A percentile compares a stretch with the other conserved stretches of the same genome.
Conservation (phyloP, 1,140 invertebrate species). For the Lerema accius region DNA sequence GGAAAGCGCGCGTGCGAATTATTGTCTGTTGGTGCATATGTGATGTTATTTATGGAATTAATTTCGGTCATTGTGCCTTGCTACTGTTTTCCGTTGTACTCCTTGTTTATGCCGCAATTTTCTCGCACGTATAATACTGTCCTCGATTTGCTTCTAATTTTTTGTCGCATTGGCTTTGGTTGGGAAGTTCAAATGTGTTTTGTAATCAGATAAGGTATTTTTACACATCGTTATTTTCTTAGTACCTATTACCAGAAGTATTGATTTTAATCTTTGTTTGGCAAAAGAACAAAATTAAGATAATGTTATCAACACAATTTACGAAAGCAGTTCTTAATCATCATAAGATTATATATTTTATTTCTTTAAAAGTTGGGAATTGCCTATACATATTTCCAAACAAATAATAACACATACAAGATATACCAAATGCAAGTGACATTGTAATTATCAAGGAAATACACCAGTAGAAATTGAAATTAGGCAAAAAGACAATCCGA, state of each 20-base stretch:
- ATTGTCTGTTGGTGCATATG: conserved; percentile 77
- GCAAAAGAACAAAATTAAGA: too few species aligned
- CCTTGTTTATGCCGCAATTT: conserved; percentile 62
- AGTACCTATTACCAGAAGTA: too few species aligned
- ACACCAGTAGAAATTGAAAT: too few species aligned
- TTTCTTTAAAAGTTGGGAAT: too few species aligned
- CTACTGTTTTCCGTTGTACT: conserved; percentile 60
- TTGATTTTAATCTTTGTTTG: too few species aligned
- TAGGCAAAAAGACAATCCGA: conserved; percentile 13
- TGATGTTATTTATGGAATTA: conserved; percentile 80
- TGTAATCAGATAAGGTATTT: conserved; percentile 7
- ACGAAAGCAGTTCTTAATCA: too few species aligned
- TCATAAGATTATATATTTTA: too few species aligned
- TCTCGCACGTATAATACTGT: conserved; percentile 36
- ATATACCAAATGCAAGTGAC: neutral
- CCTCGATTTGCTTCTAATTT: conserved; percentile 10
- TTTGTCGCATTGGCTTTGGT: conserved; percentile 25
- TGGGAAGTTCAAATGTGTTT: conserved; percentile 16
- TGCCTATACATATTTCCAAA: too few species aligned
- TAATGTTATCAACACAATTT: too few species aligned
- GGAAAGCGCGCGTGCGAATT: conserved; percentile 76
- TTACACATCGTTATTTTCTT: neutral
- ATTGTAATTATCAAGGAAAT: too few species aligned
- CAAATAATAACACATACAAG: neutral
- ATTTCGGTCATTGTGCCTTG: conserved; percentile 72